Evolutionary conservation across 2,113 vertebrate species (phyloP), one percentile per base, ranked within the genome.

Genomic region (Thunnus thynnus): DNA sequence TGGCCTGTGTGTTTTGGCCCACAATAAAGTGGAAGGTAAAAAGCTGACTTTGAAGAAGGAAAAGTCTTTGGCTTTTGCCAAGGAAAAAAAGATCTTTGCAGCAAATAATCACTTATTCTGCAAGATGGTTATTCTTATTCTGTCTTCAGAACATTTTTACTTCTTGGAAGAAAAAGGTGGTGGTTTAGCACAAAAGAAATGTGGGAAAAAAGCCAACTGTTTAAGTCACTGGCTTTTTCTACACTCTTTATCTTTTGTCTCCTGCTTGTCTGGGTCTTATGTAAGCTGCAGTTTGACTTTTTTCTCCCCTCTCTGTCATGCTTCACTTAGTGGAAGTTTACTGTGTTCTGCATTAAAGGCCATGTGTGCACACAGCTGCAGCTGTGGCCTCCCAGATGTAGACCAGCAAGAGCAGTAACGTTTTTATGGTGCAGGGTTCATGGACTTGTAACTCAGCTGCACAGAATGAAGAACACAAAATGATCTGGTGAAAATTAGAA

Each of bases 311-410:
- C 56, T 74, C 87, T 76, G 89, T 90, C 86, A 92, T 88, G 91
- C 88, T 90, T 70, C 88, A 84, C 78, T 88, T 81, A 94, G 88
- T 94, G 73, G 85, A 90, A 85, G 83, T 88, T 90, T 88, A 83
- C 84, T 85, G 88, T 88, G 74, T 61, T 85, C 73, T 85, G 82
- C 88, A 60, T 90, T 88, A 72, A 89, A 90, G 80, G 78, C 80
- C 84, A 83, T 87, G 86, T 85, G 90, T 88, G 84, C 78, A 46
- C 51, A 50, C 82, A 91, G 83, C 86, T 91, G 89, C 87, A 82
- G 83, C 87, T 91, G 87, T 46, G 86, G 79, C 88, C 76, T 90
- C 86, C 70, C 83, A 84, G 82, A 90, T 90, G 82, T 76, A 88
- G 73, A 86, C 32, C 86, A 85, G 86, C 76, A 72, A 22, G 57